These are phyloP conservation scores for Mionectes macconnelli DNA, from an alignment of 2,113 vertebrate genomes.

Conservation along the genomic window DNA sequence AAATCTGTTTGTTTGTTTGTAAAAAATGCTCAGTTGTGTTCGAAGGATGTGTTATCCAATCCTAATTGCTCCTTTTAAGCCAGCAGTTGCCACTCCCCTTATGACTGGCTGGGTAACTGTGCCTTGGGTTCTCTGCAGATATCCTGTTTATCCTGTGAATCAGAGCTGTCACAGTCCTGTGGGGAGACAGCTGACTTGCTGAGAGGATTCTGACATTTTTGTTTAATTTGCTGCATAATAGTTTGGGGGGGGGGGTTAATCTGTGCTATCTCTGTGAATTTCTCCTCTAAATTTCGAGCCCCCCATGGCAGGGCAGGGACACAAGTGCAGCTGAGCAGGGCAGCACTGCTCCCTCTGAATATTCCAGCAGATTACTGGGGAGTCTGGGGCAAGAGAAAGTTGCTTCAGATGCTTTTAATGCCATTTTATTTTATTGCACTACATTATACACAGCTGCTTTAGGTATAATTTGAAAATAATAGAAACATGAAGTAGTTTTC, in stretches of 20 bases:
- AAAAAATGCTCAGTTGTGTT: neutral
- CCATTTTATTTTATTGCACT: neutral
- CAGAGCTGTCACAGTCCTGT: neutral
- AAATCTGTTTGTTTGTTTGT: neutral
- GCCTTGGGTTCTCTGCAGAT: neutral
- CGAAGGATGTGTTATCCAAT: neutral
- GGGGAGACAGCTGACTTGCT: neutral
- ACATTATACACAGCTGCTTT: neutral
- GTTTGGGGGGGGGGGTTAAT: neutral
- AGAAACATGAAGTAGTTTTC: neutral
- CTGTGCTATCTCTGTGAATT: neutral
- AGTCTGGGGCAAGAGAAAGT: neutral
- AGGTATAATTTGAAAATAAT: neutral
- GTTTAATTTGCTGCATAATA: neutral
- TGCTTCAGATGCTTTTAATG: neutral
- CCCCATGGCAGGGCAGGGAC: neutral
- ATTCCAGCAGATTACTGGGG: neutral
- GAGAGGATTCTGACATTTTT: neutral
- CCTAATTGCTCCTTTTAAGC: neutral
- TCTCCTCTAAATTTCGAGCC: neutral
- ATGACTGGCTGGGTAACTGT: neutral
- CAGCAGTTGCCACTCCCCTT: neutral
- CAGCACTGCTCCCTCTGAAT: neutral
- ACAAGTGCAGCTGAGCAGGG: constrained; percentile 19
- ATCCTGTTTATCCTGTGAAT: neutral